Base-by-base conservation (phyloP, 1,140 invertebrate species). In the Liolophura sinensis region DNA sequence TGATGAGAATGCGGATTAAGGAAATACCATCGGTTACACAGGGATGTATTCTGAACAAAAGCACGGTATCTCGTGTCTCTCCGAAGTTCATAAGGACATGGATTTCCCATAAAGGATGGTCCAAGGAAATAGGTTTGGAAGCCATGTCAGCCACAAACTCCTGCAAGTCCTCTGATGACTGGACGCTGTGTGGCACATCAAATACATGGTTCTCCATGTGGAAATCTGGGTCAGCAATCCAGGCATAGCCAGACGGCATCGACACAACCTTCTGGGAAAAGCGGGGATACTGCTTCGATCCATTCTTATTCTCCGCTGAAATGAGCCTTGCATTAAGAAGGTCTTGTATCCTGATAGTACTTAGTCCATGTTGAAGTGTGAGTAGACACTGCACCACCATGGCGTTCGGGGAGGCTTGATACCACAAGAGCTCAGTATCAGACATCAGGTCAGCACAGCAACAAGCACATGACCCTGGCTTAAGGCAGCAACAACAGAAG, bases 21-120 rank as follows among this genome's bases (percentile, higher is more conserved):
- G 87, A 84, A 60, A 87, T 84, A 11, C 88, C 88, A 76, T 89
- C 88, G 1, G 87, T 85, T n/a, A 89, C 68, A 65, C 86, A 85
- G 27, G 88, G 87, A 75, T 89, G 88, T 14, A 88, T 81, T 1
- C 89, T 76, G 15, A 89, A 73, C 22, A 89, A 74, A 6, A 88
- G 80, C 1, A 87, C 80, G 0, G 86, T 86, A 64, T 88, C 87
- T 58, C 79, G 72, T 12, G 81, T 75, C 18, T 78, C 73, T 7
- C 85, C 86, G 67, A 80, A 84, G 60, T 85, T 80, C n/a, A 78
- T 73, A 16, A 88, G 67, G 3, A 89, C 81, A 49, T 87, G 86
- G 11, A 89, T 79, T 70, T 89, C 88, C 88, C 88, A 89, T 1
- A 88, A 77, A 0, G 88, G 87, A 62, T 84, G 81, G 12, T 85